Percentiles rank a stretch among this genome's conserved stretches.
Conservation (phyloP, 2,797 vertebrate species). For the Monodelphis domestica region DNA sequence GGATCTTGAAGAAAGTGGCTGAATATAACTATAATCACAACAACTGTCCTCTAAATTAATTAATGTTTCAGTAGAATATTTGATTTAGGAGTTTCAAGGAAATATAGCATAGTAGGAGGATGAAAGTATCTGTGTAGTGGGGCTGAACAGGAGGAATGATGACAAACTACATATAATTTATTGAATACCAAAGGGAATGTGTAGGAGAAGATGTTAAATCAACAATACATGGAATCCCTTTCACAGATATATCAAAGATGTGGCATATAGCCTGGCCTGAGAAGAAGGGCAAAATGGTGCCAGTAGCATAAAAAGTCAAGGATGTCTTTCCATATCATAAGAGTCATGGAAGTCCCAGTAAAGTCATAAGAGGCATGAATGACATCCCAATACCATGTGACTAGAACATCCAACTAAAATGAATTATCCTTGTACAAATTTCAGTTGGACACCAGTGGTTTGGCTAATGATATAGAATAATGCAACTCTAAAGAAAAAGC, state of each 20-base stretch:
- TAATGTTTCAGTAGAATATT: neutral
- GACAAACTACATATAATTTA: neutral
- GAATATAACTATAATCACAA: neutral
- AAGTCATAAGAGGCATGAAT: neutral
- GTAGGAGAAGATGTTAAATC: neutral
- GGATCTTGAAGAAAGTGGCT: neutral
- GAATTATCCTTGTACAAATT: conserved; percentile 8
- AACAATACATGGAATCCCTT: neutral
- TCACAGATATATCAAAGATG: neutral
- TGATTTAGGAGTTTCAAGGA: neutral
- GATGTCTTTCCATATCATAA: no score
- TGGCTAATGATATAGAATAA: conserved; percentile 15
- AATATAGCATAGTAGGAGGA: neutral
- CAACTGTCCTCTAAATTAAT: neutral
- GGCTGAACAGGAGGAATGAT: neutral
- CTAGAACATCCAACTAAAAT: neutral
- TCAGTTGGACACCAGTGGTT: neutral
- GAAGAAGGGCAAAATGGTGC: neutral
- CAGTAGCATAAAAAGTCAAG: neutral
- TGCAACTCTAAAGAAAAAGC: conserved; percentile 3
- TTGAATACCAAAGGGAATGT: neutral
- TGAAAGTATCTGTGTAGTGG: neutral
- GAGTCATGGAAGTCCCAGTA: no score
- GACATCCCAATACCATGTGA: neutral
- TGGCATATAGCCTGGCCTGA: neutral